Percentiles rank a stretch among this genome's conserved stretches.
phyloP scores from a whole-genome alignment of 2,113 vertebrate genomes.

The Dascyllus trimaculatus region DNA sequence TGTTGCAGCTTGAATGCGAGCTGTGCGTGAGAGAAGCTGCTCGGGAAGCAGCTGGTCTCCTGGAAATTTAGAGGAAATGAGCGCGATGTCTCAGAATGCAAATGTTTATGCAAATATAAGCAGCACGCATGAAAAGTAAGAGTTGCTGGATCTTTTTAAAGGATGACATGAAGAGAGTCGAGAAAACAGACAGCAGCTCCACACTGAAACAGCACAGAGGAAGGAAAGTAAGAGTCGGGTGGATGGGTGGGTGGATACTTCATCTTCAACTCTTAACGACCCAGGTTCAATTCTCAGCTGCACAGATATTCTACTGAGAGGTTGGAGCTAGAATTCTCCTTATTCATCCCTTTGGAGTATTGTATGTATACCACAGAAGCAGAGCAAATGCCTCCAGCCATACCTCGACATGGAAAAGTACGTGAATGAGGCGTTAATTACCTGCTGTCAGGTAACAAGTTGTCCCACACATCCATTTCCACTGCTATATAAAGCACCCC shows the following conservation, averaged over 20 bases:
- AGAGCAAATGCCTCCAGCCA: background rate
- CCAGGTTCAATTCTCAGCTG: slow-evolving; percentile 6
- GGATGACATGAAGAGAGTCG: slow-evolving; percentile 12
- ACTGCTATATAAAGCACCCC: no score
- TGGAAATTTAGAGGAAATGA: slow-evolving; percentile 48
- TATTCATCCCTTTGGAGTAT: background rate
- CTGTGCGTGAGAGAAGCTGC: slow-evolving; percentile 35
- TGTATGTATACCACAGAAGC: background rate
- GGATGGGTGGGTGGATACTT: slow-evolving; percentile 27
- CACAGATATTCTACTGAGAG: background rate
- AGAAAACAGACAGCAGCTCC: background rate
- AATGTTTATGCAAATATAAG: slow-evolving; percentile 46
- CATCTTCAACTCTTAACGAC: background rate
- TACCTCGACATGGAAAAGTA: background rate
- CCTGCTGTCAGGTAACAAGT: no score
- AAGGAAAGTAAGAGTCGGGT: background rate
- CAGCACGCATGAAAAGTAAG: background rate
- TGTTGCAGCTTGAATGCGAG: slow-evolving; percentile 37
- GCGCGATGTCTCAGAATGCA: slow-evolving; percentile 26
- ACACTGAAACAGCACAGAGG: background rate
- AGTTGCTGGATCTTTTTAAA: slow-evolving; percentile 7
- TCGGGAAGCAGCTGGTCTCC: slow-evolving; percentile 45
- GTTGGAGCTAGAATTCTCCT: background rate
- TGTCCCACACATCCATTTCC: no score
- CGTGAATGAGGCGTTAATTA: background rate